phyloP scores from a whole-genome alignment of 2,113 vertebrate species.

The Phoenicopterus ruber region DNA sequence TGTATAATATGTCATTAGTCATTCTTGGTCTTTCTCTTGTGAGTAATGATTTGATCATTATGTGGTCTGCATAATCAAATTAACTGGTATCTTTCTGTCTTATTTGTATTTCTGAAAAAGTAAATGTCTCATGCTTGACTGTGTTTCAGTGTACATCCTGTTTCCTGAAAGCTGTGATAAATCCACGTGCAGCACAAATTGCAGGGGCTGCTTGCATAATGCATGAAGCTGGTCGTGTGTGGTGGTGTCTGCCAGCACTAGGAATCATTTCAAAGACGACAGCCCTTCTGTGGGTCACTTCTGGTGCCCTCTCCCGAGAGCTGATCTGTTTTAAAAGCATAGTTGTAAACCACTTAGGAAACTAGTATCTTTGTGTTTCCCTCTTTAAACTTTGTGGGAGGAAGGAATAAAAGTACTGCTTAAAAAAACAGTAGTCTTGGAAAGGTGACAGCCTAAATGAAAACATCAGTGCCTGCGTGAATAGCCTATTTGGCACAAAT shows the following conservation, averaged over 20 bases:
- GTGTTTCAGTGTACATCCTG: background rate
- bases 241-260: background rate
- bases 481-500: background rate
- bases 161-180: constrained; percentile 2
- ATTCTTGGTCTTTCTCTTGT: constrained; percentile 34
- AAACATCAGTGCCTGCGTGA: background rate
- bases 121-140: background rate
- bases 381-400: background rate
- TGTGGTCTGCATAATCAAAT: background rate
- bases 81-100: background rate
- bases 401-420: background rate
- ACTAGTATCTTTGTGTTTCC: background rate
- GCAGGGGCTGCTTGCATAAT: background rate
- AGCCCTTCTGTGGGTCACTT: background rate
- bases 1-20: constrained; percentile 60
- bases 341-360: background rate
- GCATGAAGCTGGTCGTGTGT: background rate
- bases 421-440: background rate
- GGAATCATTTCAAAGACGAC: background rate
- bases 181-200: background rate
- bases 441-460: background rate
- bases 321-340: background rate
- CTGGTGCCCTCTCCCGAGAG: background rate
- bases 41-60: constrained; percentile 39
- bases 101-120: background rate